Percentiles rank a stretch among this genome's conserved stretches.
phyloP scores from a whole-genome alignment of 2,113 vertebrate genomes.

The Bothrops jararaca region DNA sequence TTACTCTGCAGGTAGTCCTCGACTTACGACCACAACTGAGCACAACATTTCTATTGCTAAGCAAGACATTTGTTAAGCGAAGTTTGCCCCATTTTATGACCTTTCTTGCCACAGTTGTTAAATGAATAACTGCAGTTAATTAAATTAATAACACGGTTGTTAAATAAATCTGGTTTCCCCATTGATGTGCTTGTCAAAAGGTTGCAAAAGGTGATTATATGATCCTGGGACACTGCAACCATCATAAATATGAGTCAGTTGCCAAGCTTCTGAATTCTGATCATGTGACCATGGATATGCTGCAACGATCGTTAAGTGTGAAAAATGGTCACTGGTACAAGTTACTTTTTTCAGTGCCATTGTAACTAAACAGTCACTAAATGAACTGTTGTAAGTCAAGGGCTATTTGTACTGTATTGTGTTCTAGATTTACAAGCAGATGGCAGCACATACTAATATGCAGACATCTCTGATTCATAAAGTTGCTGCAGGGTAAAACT shows the following conservation, averaged over 20 bases:
- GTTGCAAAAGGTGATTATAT: background rate
- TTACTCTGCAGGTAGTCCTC: background rate
- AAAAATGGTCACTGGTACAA: background rate
- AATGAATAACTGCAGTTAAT: background rate
- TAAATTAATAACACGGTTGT: background rate
- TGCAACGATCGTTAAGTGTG: background rate
- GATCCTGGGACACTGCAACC: background rate
- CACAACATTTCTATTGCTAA: background rate
- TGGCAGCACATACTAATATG: background rate
- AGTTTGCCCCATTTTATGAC: background rate
- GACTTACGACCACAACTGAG: background rate
- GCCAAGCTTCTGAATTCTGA: background rate
- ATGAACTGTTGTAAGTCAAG: background rate
- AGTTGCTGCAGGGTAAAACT: background rate
- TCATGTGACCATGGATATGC: background rate
- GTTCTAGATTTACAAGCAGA: constrained; percentile 19
- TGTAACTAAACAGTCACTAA: background rate
- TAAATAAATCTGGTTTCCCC: background rate
- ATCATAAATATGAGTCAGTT: background rate
- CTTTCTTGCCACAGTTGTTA: background rate
- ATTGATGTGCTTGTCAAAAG: background rate
- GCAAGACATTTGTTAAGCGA: background rate
- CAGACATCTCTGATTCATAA: background rate
- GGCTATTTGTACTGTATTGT: background rate
- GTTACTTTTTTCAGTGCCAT: background rate